phyloP scores from a whole-genome alignment of 2,113 vertebrate species.

The Strigops habroptila region DNA sequence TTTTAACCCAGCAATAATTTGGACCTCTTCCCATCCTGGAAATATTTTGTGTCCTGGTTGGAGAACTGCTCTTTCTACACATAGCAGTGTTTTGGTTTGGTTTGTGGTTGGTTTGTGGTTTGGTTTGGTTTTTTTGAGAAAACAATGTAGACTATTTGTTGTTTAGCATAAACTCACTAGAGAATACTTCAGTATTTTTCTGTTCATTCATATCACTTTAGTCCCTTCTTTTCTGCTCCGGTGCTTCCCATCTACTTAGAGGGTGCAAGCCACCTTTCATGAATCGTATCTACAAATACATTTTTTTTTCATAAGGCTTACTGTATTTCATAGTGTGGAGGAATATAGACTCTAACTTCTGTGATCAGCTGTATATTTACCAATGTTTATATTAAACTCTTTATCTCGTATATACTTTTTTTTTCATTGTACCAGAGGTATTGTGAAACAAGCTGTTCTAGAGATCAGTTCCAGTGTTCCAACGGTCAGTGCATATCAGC shows the following conservation, averaged over 20 bases:
- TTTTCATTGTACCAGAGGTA: constrained; percentile 83
- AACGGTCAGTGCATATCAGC: constrained; percentile 91
- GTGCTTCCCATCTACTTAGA: neutral
- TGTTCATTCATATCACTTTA: neutral
- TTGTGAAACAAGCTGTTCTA: constrained; percentile 88
- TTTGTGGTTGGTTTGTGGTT: neutral
- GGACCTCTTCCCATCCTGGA: neutral
- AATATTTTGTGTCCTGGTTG: neutral
- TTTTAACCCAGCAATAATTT: neutral
- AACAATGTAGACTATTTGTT: neutral
- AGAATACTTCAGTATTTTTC: neutral
- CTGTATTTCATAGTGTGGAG: neutral
- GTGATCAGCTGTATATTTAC: neutral
- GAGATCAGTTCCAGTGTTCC: constrained; percentile 92
- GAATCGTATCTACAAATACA: neutral
- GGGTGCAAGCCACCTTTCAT: neutral
- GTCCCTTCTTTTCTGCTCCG: neutral
- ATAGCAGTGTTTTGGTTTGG: neutral
- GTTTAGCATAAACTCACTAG: neutral
- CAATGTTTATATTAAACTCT: neutral
- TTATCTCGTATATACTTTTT: neutral
- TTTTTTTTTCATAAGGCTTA: neutral
- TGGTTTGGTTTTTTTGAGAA: neutral
- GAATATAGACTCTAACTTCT: neutral
- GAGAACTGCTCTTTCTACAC: neutral